phyloP scores from a whole-genome alignment of 2,113 vertebrate species.

The Silurus asotus region DNA sequence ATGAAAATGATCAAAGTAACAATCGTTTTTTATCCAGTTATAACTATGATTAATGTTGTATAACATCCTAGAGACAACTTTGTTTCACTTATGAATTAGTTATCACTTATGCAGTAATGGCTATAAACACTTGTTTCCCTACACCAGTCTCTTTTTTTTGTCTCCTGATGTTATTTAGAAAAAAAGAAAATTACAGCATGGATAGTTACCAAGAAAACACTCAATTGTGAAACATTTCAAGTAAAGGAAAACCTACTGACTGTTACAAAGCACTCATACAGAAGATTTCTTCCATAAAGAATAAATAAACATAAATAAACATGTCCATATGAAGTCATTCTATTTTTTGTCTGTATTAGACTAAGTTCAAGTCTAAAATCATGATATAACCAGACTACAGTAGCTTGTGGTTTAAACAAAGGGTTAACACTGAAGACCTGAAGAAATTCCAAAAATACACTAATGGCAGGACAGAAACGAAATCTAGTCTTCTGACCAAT shows the following conservation, averaged over 20 bases:
- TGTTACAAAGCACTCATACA: neutral
- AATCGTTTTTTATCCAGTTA: neutral
- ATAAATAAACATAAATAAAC: neutral
- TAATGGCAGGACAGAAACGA: neutral
- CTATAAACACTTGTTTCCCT: too few relatives aligned
- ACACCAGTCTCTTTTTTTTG: too few relatives aligned
- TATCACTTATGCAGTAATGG: too few relatives aligned
- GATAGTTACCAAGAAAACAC: too few relatives aligned
- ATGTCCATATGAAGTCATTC: neutral
- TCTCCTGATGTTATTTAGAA: too few relatives aligned
- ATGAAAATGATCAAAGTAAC: neutral
- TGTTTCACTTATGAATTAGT: too few relatives aligned
- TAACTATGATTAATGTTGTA: neutral
- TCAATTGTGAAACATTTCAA: too few relatives aligned
- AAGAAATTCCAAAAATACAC: neutral
- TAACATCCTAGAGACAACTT: neutral
- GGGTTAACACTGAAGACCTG: neutral
- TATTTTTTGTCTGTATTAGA: neutral
- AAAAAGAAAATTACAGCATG: too few relatives aligned
- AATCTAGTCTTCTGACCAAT: neutral
- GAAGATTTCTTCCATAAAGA: neutral
- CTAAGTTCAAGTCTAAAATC: neutral
- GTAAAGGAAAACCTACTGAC: too few relatives aligned
- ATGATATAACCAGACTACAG: neutral
- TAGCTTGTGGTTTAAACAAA: neutral